A percentile compares a stretch with the other conserved stretches of the same genome.
Evolutionary conservation across 2,888 invertebrate genomes (phyloP).

Genomic region (Volucella inanis): DNA sequence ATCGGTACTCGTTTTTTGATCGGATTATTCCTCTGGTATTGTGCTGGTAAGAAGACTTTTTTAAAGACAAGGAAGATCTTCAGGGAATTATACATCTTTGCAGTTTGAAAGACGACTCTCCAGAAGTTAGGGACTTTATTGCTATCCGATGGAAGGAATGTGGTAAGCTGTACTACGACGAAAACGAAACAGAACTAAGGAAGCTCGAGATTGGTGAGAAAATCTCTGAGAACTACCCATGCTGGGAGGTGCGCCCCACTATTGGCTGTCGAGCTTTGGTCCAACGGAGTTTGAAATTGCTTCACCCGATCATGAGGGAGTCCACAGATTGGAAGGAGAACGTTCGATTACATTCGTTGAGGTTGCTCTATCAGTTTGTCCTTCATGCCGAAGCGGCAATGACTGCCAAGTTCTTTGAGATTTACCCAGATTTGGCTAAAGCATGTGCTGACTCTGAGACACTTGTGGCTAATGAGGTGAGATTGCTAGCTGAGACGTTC

Average conservation of each 20-base stretch:
- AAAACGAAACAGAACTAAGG: slow-evolving; percentile 94
- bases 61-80: not conserved
- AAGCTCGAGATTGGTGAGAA: slow-evolving; percentile 91
- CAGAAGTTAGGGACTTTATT: slow-evolving; percentile 87
- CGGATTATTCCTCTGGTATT: slow-evolving; percentile 92
- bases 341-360: slow-evolving; percentile 81
- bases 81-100: not conserved
- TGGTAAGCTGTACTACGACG: slow-evolving; percentile 91
- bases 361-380: slow-evolving; percentile 81
- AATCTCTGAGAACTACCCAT: slow-evolving; percentile 89
- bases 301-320: slow-evolving; percentile 80
- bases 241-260: slow-evolving; percentile 89
- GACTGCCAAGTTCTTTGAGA: slow-evolving; percentile 82
- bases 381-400: slow-evolving; percentile 81
- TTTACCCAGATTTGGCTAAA: slow-evolving; percentile 80
- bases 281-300: slow-evolving; percentile 85
- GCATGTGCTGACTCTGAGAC: slow-evolving; percentile 80
- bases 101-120: slow-evolving; percentile 91
- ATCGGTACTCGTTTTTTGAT: slow-evolving; percentile 95
- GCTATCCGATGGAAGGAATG: slow-evolving; percentile 87
- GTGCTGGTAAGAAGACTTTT: slow-evolving; percentile 86
- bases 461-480: slow-evolving; percentile 77
- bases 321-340: slow-evolving; percentile 82
- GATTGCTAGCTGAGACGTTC: not conserved
- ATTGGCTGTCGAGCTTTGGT: slow-evolving; percentile 93